Percentiles rank a stretch among this genome's conserved stretches.
Evolutionary conservation across 2,113 vertebrate species (phyloP).

Genomic region (Corythaixoides concolor): DNA sequence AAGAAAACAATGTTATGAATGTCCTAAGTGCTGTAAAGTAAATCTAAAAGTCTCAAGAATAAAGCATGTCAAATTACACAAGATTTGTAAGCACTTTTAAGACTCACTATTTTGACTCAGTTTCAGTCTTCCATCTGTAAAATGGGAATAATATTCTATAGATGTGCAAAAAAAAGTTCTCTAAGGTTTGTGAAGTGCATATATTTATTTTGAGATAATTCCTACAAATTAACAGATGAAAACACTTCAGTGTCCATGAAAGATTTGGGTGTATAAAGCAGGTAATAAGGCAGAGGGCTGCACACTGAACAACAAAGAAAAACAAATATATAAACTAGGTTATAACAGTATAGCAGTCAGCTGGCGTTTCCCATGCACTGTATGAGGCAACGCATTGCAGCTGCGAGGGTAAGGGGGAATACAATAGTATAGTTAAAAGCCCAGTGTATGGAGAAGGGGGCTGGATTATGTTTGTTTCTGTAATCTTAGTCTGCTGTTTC

Average conservation of each 20-base stretch:
- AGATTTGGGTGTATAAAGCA: not conserved
- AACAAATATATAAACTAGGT: not conserved
- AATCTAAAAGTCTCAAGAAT: not conserved
- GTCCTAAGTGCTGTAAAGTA: not conserved
- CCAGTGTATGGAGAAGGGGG: not conserved
- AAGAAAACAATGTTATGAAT: not conserved
- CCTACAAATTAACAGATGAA: not conserved
- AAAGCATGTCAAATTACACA: not conserved
- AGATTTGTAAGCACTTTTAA: not conserved
- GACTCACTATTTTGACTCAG: not conserved
- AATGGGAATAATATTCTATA: not conserved
- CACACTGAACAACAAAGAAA: not conserved
- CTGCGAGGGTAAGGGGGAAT: accelerated
- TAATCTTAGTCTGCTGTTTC: not conserved
- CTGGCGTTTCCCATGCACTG: not conserved
- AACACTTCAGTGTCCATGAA: not conserved
- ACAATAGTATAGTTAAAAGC: not conserved
- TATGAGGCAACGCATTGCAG: not conserved
- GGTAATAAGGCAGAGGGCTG: not conserved
- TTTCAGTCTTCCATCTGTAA: not conserved
- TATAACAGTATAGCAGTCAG: not conserved
- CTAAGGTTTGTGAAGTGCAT: not conserved
- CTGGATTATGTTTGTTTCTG: not conserved
- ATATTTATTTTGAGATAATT: not conserved
- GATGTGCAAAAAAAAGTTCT: not conserved